phyloP scores from a whole-genome alignment of 2,888 invertebrate genomes.

The Lochmaea crataegi region DNA sequence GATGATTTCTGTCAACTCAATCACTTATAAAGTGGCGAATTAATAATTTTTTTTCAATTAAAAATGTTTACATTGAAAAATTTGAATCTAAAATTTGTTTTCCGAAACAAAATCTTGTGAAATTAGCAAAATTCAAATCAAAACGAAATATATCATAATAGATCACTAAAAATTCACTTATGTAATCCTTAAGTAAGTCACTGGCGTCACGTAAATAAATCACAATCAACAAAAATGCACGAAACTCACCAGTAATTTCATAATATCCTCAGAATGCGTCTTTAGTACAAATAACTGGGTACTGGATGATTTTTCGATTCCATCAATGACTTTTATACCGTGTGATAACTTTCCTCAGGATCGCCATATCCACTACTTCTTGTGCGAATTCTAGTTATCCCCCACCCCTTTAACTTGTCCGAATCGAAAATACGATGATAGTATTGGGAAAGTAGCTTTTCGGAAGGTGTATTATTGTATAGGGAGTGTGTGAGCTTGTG shows the following conservation, averaged over 20 bases:
- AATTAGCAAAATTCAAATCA: not conserved
- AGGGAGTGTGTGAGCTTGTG: slow-evolving; percentile 26
- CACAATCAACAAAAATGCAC: slow-evolving; percentile 26
- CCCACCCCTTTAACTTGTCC: slow-evolving; percentile 53
- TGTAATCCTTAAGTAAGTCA: slow-evolving; percentile 2
- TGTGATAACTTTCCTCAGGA: slow-evolving; percentile 69
- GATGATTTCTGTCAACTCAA: no score
- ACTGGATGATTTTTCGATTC: slow-evolving; percentile 69
- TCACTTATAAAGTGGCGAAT: no score
- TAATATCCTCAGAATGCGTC: slow-evolving; percentile 55
- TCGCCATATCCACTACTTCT: slow-evolving; percentile 55
- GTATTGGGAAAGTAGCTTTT: slow-evolving; percentile 61
- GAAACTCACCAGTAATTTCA: slow-evolving; percentile 70
- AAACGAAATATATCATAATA: not conserved
- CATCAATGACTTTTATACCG: slow-evolving; percentile 70
- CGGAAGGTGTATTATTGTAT: slow-evolving; percentile 36
- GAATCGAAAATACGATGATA: slow-evolving; percentile 46
- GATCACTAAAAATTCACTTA: slow-evolving; percentile 19
- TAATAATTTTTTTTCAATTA: no score
- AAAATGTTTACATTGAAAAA: no score
- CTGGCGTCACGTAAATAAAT: slow-evolving; percentile 7
- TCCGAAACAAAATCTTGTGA: not conserved
- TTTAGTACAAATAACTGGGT: slow-evolving; percentile 61
- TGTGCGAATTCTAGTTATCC: slow-evolving; percentile 60
- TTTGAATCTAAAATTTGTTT: no score